Evolutionary conservation across 2,797 vertebrate species (phyloP).

Genomic region (Oreochromis grahami): DNA sequence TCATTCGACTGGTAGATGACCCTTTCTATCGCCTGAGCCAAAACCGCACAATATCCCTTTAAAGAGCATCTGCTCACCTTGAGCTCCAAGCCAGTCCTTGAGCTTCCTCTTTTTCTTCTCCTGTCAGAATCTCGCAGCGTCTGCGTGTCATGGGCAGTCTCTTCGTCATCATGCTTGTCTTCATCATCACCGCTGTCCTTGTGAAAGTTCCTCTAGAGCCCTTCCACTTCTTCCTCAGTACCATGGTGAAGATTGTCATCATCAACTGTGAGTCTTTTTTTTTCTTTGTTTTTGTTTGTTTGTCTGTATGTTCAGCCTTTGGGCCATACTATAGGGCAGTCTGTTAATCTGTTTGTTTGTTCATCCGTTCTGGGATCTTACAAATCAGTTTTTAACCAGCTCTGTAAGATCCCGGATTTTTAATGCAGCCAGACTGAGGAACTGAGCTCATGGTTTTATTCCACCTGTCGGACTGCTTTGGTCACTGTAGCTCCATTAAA

Average conservation of each 20-base stretch:
- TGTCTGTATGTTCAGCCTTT: background rate
- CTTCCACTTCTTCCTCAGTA: slow-evolving; percentile 75
- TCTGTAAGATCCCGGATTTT: background rate
- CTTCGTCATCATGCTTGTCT: slow-evolving; percentile 76
- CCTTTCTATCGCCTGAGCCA: background rate
- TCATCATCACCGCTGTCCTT: slow-evolving; percentile 73
- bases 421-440: background rate
- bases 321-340: background rate
- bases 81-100: background rate
- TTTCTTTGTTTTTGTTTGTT: background rate
- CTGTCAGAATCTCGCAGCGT: slow-evolving; percentile 74
- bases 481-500: background rate
- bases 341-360: background rate
- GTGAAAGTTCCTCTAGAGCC: slow-evolving; percentile 76
- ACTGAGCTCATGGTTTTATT: background rate
- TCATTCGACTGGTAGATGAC: background rate
- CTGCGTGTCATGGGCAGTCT: slow-evolving; percentile 81
- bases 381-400: background rate
- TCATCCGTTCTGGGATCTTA: slow-evolving; percentile 19
- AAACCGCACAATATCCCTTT: background rate
- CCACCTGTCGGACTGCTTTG: background rate
- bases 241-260: slow-evolving; percentile 83
- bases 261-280: slow-evolving; percentile 80
- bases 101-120: background rate
- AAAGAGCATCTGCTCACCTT: background rate